Base-by-base conservation (phyloP, 1,140 invertebrate species). In the Portunus trituberculatus region DNA sequence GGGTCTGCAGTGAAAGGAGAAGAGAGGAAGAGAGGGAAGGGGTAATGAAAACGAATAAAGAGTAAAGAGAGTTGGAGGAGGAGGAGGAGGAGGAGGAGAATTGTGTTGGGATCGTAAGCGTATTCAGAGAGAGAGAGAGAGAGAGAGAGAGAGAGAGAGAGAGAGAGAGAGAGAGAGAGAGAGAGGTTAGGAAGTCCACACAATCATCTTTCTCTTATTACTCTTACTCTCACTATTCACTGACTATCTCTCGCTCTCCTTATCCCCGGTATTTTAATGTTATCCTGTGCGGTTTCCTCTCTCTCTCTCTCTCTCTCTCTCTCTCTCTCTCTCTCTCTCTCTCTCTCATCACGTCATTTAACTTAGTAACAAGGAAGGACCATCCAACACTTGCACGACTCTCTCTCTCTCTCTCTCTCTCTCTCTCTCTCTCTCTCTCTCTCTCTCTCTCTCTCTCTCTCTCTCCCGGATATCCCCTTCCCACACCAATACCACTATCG, bases 141-240 rank as follows among this genome's bases (percentile, higher is more conserved):
- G 45, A 46, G 39, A 48, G 45, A 48, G 45, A 48, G 45, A 48
- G 45, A 48, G 88, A 48, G 39, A 48, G 88, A 48, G 45, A 90
- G 88, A 90, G 86, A 88, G 86, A 88, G 86, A 88, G 86, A 88
- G 86, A 88, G 86, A 88, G 86, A 88, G 86, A 88, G 86, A 88
- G 86, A 88, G 86, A 48, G 39, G 20, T 25, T 4, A 90, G 39
- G 28, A 59, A 16, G 52, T 20, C 52, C 39, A 82, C 76, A 82
- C 76, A 82, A 82, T 28, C 20, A 20, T 20, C 76, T 28, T 4
- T 25, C 76, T 8, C 76, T 82, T 39, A 39, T 6, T 39, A 6
- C 39, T 39, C 39, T 39, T 6, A 39, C 39, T 39, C 6, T 39
- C 39, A 39, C 39, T 39, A 1, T 39, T 6, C 76, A 3, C 76